Evolutionary conservation across 2,888 invertebrate genomes (phyloP), one percentile per base, ranked within the genome.

Genomic region (Brachynemurus nebulosus): DNA sequence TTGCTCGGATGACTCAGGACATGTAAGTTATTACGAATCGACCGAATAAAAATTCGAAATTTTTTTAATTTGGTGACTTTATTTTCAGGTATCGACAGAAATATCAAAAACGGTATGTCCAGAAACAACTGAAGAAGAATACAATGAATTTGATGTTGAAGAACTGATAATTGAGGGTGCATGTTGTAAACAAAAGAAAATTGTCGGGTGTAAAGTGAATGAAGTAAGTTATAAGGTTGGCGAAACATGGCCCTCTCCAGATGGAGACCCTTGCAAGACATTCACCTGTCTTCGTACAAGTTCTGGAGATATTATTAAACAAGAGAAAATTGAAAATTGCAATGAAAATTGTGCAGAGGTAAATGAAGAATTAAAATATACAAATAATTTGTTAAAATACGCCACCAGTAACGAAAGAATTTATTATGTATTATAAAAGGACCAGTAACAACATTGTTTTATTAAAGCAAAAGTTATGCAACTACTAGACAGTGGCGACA

Each of bases 121-220:
- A 0, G 63, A 62, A 42, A 56, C 72, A 1, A 56, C 70, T 1
- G n/a, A 14, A 23, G 39, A 39, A n/a, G 11, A 12, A 12, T n/a
- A 23, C 12, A 16, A 23, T 2, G 20, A 39, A 11, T 39, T 14
- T 23, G 25, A 11, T n/a, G 56, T 74, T 41, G 66, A 70, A 47
- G 62, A 66, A 2, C 59, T 61, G 42, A 59, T 59, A 42, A 53
- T 70, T 0, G 56, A 64, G 1, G 72, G 70, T 2, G 57, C 72
- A 50, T 80, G 80, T 54, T 80, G 80, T 51, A 67, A 68, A n/a
- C 60, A 60, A 25, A 60, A 65, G 17, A 65, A 68, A 46, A 67
- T 67, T 1, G 59, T 65, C 9, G 76, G 73, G 2, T 81, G 81
- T 53, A 64, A 69, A 50, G 66, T 69, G 19, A 61, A 58, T 0